phyloP scores from a whole-genome alignment of 2,888 invertebrate species.

The Rhorus exstirpatorius region DNA sequence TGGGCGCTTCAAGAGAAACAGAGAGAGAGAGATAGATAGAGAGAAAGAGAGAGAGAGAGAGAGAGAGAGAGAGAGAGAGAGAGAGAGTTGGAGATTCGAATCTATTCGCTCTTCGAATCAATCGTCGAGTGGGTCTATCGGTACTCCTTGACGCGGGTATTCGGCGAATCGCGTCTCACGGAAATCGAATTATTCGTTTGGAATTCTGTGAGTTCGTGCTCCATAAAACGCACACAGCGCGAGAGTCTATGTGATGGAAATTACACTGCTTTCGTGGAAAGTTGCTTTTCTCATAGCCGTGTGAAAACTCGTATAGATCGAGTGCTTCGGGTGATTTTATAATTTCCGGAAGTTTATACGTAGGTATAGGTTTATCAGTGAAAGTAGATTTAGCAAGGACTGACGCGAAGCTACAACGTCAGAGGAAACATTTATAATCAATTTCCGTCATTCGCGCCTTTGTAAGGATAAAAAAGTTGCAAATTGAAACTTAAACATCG shows the following conservation, averaged over 20 bases:
- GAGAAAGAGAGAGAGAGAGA: too few relatives aligned
- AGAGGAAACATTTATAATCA: neutral
- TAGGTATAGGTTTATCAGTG: neutral
- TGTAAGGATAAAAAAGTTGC: too few relatives aligned
- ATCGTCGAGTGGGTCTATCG: conserved; percentile 32
- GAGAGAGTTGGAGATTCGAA: conserved; percentile 4
- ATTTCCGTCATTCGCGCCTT: neutral
- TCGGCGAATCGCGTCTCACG: conserved; percentile 42
- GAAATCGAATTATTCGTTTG: conserved; percentile 63
- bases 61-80: neutral
- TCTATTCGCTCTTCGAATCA: conserved; percentile 57
- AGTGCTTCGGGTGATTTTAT: conserved; percentile 26
- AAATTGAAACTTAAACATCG: too few relatives aligned
- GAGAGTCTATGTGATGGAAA: conserved; percentile 51
- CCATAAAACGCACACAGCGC: conserved; percentile 18
- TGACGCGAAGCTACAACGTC: neutral
- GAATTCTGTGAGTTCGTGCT: conserved; percentile 43
- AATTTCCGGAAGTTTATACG: neutral
- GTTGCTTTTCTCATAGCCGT: conserved; percentile 34
- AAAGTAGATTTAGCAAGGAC: neutral
- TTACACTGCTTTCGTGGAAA: conserved; percentile 56
- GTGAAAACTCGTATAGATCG: conserved; percentile 40
- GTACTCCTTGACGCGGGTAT: conserved; percentile 41
- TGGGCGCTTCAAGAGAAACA: too few relatives aligned
- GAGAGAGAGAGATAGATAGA: too few relatives aligned